phyloP scores from a whole-genome alignment of 2,113 vertebrate species.

The Syngnathus typhle region DNA sequence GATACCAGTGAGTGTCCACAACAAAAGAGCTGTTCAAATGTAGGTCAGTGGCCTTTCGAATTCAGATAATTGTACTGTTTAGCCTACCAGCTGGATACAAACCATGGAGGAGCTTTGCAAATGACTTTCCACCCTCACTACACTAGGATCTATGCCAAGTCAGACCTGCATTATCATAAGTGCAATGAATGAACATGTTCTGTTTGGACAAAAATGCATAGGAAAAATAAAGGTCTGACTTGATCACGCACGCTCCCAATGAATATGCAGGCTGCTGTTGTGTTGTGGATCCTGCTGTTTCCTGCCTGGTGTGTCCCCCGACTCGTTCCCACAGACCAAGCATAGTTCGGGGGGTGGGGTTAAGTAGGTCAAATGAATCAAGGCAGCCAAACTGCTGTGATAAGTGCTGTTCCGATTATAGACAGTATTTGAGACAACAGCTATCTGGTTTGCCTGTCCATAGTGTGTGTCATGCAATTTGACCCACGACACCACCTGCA shows the following conservation, averaged over 20 bases:
- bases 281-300: slow-evolving; percentile 38
- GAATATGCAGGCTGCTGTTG: slow-evolving; percentile 34
- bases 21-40: slow-evolving; percentile 57
- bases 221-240: slow-evolving; percentile 7
- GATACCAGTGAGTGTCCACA: slow-evolving; percentile 39
- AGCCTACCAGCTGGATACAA: slow-evolving; percentile 18
- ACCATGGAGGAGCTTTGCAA: slow-evolving; percentile 18
- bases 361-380: slow-evolving; percentile 73
- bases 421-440: slow-evolving; percentile 21
- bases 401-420: slow-evolving; percentile 19
- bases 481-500: neutral
- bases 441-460: slow-evolving; percentile 14
- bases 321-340: slow-evolving; percentile 32
- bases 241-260: slow-evolving; percentile 17
- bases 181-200: neutral
- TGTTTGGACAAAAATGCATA: slow-evolving; percentile 19
- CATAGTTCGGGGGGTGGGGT: slow-evolving; percentile 34
- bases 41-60: slow-evolving; percentile 55
- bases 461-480: slow-evolving; percentile 6
- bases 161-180: neutral
- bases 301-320: slow-evolving; percentile 54
- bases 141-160: slow-evolving; percentile 1
- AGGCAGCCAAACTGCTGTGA: slow-evolving; percentile 45
- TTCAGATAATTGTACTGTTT: slow-evolving; percentile 41
- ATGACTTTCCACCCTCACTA: neutral